A percentile compares a stretch with the other conserved stretches of the same genome.
These are phyloP conservation scores for Ochropleura leucogaster DNA, from an alignment of 2,888 invertebrate genomes.

Conservation along the genomic window DNA sequence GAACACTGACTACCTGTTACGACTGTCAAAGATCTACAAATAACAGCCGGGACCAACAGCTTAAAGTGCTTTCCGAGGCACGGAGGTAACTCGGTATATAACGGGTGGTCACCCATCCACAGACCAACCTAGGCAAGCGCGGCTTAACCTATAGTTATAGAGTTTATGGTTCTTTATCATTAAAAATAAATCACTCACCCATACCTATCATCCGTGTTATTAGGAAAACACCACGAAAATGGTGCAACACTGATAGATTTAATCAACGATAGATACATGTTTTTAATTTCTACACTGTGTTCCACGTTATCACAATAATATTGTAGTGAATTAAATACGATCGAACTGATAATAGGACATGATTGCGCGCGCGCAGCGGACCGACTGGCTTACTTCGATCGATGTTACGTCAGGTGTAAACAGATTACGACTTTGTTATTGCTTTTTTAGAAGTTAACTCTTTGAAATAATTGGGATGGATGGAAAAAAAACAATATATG, in stretches of 20 bases:
- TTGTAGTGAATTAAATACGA: constrained; percentile 32
- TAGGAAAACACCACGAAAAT: constrained; percentile 82
- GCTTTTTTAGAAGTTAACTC: background rate
- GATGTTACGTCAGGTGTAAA: constrained; percentile 33
- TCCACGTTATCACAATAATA: constrained; percentile 36
- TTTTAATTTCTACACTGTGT: constrained; percentile 22
- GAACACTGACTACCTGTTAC: too few species aligned
- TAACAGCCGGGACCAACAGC: too few species aligned
- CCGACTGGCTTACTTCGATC: constrained; percentile 41
- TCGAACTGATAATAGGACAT: constrained; percentile 53
- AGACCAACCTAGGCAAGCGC: too few species aligned
- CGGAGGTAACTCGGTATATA: too few species aligned
- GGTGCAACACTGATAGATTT: constrained; percentile 76
- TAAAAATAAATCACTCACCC: constrained; percentile 57
- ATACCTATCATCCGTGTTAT: constrained; percentile 74
- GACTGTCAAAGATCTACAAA: too few species aligned
- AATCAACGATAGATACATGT: constrained; percentile 70
- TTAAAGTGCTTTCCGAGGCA: too few species aligned
- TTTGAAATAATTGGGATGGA: background rate
- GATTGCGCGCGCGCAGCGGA: constrained; percentile 52
- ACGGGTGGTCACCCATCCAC: too few species aligned
- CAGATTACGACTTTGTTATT: background rate
- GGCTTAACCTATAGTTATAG: too few species aligned
- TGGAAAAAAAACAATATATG: background rate
- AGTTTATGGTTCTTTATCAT: too few species aligned